Evolutionary conservation across 92 coral and sea anemone species (phyloP).

Genomic region (Galaxea fascicularis): DNA sequence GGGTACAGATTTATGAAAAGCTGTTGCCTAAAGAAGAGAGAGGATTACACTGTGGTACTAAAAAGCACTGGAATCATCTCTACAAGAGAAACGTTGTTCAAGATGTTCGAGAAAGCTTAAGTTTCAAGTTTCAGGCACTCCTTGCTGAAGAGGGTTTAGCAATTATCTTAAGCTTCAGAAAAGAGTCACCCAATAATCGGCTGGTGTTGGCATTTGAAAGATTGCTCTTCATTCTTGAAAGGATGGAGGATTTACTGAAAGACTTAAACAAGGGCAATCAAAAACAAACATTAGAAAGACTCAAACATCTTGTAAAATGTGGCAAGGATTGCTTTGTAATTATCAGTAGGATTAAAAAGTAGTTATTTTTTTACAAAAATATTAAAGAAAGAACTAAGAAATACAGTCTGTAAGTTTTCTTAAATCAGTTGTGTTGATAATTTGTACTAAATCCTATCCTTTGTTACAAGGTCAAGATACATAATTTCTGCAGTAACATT

Average conservation of each 20-base stretch:
- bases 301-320: conserved; percentile 40
- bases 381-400: too few relatives aligned
- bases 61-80: conserved; percentile 19
- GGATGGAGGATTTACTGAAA: conserved; percentile 60
- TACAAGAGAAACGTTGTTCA: conserved; percentile 23
- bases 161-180: conserved; percentile 63
- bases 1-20: background rate
- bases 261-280: conserved; percentile 30
- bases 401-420: too few relatives aligned
- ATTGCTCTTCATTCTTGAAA: conserved; percentile 69
- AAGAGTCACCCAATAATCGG: conserved; percentile 34
- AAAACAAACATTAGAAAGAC: conserved; percentile 26
- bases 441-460: too few relatives aligned
- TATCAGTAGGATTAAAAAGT: conserved; percentile 10
- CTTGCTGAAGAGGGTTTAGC: conserved; percentile 87
- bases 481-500: too few relatives aligned
- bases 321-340: conserved; percentile 41
- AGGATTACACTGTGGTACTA: background rate
- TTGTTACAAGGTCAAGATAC: too few relatives aligned
- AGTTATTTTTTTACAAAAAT: background rate
- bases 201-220: conserved; percentile 57
- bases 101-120: conserved; percentile 45
- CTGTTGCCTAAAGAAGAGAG: background rate
- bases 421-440: too few relatives aligned
- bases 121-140: conserved; percentile 79